Conservation (phyloP, 1,140 invertebrate species). For the Psix sp. region DNA sequence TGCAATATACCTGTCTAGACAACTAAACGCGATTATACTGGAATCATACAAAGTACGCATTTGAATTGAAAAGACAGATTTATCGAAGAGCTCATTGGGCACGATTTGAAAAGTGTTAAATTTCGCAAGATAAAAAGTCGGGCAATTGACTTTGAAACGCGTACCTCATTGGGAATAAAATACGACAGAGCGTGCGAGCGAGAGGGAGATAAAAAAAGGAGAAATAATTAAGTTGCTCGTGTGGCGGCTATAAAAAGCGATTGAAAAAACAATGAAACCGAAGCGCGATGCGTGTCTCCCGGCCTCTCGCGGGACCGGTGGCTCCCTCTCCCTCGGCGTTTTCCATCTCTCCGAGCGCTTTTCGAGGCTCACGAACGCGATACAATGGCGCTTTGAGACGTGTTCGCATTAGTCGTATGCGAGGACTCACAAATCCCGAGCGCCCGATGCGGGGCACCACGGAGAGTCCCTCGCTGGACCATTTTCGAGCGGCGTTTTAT, state of each 20-base stretch:
- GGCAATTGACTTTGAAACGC: too few species aligned
- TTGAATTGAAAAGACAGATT: too few species aligned
- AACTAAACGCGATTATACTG: too few species aligned
- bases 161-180: too few species aligned
- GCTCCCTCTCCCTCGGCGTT: conserved; percentile 32
- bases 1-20: too few species aligned
- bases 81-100: too few species aligned
- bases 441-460: conserved; percentile 3
- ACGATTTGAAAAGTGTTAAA: too few species aligned
- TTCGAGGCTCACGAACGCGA: conserved; percentile 43
- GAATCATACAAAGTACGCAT: too few species aligned
- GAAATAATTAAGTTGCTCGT: conserved; percentile 6
- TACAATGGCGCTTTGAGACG: conserved; percentile 53
- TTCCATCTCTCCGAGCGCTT: conserved; percentile 39
- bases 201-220: too few species aligned
- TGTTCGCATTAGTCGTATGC: conserved; percentile 49
- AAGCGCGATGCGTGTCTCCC: conserved; percentile 3
- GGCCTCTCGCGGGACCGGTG: conserved; percentile 5
- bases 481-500: not conserved
- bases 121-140: too few species aligned
- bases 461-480: conserved; percentile 1
- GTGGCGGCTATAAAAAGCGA: not conserved
- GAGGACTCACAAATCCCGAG: conserved; percentile 33
- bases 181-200: too few species aligned
- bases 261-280: conserved; percentile 21